These are phyloP conservation scores for Wasmannia auropunctata DNA, from an alignment of 1,140 invertebrate genomes.

Conservation along the genomic window DNA sequence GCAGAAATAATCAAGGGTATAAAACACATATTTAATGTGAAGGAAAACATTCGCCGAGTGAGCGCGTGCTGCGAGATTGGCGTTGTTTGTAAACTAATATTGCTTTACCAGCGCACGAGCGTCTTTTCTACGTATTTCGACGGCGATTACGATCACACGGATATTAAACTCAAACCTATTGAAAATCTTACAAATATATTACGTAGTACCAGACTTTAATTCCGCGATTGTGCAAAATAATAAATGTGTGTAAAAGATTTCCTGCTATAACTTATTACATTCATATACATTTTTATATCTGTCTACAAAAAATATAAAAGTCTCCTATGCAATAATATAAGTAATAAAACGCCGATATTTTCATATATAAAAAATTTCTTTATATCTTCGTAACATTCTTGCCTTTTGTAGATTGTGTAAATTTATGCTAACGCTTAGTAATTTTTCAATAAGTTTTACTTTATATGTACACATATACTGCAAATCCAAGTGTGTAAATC, in stretches of 20 bases:
- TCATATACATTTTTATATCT: not conserved
- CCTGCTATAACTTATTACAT: not conserved
- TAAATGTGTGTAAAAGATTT: not conserved
- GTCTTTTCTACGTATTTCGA: constrained; percentile 48
- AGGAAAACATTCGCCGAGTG: constrained; percentile 28
- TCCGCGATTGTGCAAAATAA: not conserved
- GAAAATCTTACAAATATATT: not conserved
- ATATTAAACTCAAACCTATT: not conserved
- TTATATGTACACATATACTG: too few species aligned
- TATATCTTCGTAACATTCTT: not conserved
- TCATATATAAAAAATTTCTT: not conserved
- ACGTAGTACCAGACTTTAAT: not conserved
- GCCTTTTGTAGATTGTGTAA: not conserved
- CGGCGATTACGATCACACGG: not conserved
- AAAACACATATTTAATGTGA: constrained; percentile 44
- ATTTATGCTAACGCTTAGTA: too few species aligned
- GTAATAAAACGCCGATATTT: not conserved
- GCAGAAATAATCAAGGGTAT: constrained; percentile 26
- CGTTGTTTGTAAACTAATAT: constrained; percentile 63
- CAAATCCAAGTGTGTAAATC: too few species aligned
- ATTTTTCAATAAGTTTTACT: too few species aligned
- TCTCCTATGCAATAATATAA: not conserved
- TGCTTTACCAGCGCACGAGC: constrained; percentile 27
- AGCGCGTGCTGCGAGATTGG: not conserved
- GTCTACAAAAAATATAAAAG: not conserved